Evolutionary conservation across 2,797 vertebrate genomes (phyloP).

Genomic region (Syncerus caffer): DNA sequence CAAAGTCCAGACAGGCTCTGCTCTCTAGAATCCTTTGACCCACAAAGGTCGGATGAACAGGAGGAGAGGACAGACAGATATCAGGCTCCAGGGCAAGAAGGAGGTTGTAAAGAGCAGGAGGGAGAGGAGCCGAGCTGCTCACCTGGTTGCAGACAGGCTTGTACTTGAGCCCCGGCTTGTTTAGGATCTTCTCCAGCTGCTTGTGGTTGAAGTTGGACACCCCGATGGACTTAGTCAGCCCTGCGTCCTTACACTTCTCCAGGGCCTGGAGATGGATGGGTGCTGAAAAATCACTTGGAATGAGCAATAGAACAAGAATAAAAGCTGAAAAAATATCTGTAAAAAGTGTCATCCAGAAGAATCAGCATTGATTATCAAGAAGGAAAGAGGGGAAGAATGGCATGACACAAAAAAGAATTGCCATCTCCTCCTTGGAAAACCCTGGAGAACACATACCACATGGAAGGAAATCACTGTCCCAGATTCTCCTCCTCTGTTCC

Average conservation of each 20-base stretch:
- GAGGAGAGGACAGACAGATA: neutral
- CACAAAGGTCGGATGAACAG: neutral
- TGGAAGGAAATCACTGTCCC: too few relatives aligned
- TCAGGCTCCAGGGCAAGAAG: neutral
- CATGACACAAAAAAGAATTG: neutral
- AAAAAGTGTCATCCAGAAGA: neutral
- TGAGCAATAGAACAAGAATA: neutral
- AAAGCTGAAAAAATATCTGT: neutral
- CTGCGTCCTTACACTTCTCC: constrained; percentile 89
- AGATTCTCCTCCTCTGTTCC: neutral
- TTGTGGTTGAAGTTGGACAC: constrained; percentile 92
- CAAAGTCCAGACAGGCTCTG: neutral
- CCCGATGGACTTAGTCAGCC: constrained; percentile 88
- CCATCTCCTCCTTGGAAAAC: neutral
- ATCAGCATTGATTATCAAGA: neutral
- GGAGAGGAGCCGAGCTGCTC: neutral
- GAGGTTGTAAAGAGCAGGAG: neutral
- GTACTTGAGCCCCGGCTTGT: constrained; percentile 89
- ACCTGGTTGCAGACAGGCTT: constrained; percentile 92
- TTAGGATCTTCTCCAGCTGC: constrained; percentile 86
- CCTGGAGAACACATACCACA: neutral
- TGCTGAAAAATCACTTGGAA: neutral
- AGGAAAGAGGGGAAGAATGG: neutral
- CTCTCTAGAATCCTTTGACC: neutral
- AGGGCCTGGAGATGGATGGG: constrained; percentile 78